Evolutionary conservation across 1,140 invertebrate genomes (phyloP).

Genomic region (Drosophila truncata): DNA sequence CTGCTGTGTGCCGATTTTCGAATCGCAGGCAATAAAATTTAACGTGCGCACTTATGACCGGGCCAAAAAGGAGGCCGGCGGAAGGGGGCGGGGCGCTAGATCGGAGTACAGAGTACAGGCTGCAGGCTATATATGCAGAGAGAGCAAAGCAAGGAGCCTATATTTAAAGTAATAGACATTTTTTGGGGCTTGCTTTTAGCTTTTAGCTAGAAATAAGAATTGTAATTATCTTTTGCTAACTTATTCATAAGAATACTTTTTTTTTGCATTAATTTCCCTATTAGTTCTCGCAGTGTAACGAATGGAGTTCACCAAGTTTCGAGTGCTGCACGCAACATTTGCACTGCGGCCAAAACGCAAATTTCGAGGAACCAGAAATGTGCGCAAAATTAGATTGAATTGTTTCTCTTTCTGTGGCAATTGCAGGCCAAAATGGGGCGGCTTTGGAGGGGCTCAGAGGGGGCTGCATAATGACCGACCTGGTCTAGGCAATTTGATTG

Average conservation of each 20-base stretch:
- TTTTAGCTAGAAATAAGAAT: not conserved
- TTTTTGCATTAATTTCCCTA: not conserved
- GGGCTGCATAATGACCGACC: constrained; percentile 70
- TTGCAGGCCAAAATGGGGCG: constrained; percentile 30
- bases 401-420: constrained; percentile 57
- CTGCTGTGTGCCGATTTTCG: constrained; percentile 49
- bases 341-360: constrained; percentile 66
- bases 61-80: constrained; percentile 21
- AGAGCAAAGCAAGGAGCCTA: not conserved
- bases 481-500: constrained; percentile 75
- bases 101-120: constrained; percentile 10
- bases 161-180: not conserved
- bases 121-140: not conserved
- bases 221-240: too few species aligned
- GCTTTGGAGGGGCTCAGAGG: not conserved
- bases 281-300: not conserved
- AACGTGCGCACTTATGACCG: constrained; percentile 71
- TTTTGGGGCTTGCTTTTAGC: fast-evolving
- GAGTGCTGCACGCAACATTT: constrained; percentile 60
- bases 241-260: too few species aligned
- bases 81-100: constrained; percentile 7
- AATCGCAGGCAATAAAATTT: constrained; percentile 74
- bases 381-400: constrained; percentile 79
- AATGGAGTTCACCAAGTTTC: not conserved
- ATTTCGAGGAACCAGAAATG: constrained; percentile 72